Percentiles rank a stretch among this genome's conserved stretches.
Evolutionary conservation across 1,140 invertebrate genomes (phyloP).

Genomic region (Catajapyx aquilonaris): DNA sequence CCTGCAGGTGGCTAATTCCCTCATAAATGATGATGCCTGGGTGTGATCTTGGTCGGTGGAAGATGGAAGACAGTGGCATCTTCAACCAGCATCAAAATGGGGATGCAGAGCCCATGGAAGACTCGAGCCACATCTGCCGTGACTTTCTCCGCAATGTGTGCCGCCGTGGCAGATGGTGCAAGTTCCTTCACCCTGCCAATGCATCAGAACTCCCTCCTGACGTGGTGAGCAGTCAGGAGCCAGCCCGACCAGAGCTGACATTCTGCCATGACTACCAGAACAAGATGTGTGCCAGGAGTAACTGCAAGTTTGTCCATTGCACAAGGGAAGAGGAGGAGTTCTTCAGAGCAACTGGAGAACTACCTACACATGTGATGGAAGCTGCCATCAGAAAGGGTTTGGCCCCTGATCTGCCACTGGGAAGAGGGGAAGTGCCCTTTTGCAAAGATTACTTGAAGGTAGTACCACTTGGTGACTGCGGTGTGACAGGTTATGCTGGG

Average conservation of each 20-base stretch:
- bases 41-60: too few species aligned
- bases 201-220: too few species aligned
- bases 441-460: slow-evolving; percentile 61
- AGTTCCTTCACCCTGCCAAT: slow-evolving; percentile 37
- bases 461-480: too few species aligned
- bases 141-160: slow-evolving; percentile 43
- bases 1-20: too few species aligned
- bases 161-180: slow-evolving; percentile 52
- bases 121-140: too few species aligned
- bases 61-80: too few species aligned
- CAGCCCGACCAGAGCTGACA: slow-evolving; percentile 26
- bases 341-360: slow-evolving; percentile 40
- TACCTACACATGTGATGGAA: slow-evolving; percentile 33
- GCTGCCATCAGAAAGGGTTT: slow-evolving; percentile 16
- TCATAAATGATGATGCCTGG: too few species aligned
- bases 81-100: too few species aligned
- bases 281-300: slow-evolving; percentile 35
- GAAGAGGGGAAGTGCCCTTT: slow-evolving; percentile 31
- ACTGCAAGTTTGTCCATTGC: slow-evolving; percentile 56
- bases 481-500: too few species aligned
- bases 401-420: slow-evolving; percentile 5
- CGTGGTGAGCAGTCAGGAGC: slow-evolving; percentile 7
- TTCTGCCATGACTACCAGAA: slow-evolving; percentile 72
- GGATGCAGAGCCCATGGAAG: too few species aligned
- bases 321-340: slow-evolving; percentile 52